These are phyloP conservation scores for Sterrhoptilus dennistouni DNA, from an alignment of 2,113 vertebrate genomes.

Conservation along the genomic window DNA sequence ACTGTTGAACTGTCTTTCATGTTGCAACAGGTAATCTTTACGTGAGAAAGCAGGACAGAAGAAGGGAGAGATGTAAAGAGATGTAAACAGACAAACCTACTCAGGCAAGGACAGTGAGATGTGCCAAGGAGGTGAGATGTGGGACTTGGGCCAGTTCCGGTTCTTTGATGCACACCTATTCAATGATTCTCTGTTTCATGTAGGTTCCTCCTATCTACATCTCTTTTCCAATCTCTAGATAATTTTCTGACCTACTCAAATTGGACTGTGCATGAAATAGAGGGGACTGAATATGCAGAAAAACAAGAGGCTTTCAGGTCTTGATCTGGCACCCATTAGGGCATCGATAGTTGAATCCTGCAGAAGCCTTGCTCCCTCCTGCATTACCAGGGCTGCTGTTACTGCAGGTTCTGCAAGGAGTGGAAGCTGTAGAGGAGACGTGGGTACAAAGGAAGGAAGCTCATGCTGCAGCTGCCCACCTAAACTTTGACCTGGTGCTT, in stretches of 20 bases:
- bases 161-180: not conserved
- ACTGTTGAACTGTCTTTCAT: not conserved
- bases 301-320: not conserved
- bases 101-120: not conserved
- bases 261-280: not conserved
- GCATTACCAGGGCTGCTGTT: not conserved
- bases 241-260: not conserved
- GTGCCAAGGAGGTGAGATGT: not conserved
- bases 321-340: not conserved
- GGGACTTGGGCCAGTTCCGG: not conserved
- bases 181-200: not conserved
- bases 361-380: not conserved
- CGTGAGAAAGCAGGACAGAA: not conserved
- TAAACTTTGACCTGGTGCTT: slow-evolving; percentile 6
- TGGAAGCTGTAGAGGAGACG: not conserved
- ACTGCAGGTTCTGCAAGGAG: not conserved
- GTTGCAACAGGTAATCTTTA: not conserved
- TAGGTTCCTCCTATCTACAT: not conserved
- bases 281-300: not conserved
- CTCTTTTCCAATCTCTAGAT: not conserved
- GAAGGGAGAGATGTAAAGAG: not conserved
- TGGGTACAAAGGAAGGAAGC: slow-evolving; percentile 34
- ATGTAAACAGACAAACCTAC: not conserved
- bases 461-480: not conserved
- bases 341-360: not conserved